Evolutionary conservation across 2,113 vertebrate genomes (phyloP).

Genomic region (Cacatua alba): DNA sequence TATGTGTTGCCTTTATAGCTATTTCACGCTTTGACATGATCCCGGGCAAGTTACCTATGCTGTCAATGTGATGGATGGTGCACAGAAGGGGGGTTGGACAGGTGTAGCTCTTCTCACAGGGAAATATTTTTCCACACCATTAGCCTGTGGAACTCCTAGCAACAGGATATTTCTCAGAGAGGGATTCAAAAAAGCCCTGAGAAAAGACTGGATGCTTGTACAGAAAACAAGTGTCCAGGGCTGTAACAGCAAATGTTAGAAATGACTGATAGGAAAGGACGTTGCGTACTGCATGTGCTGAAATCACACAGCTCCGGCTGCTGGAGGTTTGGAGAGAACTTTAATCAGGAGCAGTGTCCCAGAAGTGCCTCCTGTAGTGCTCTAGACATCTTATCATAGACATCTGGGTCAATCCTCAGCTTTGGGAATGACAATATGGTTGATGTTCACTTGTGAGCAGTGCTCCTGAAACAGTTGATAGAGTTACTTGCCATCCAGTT

Average conservation of each 20-base stretch:
- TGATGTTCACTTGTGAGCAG: background rate
- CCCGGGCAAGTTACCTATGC: slow-evolving; percentile 48
- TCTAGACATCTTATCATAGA: background rate
- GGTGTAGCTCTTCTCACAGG: slow-evolving; percentile 57
- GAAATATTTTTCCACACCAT: slow-evolving; percentile 68
- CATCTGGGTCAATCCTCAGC: background rate
- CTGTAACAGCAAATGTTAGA: background rate
- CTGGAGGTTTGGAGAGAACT: background rate
- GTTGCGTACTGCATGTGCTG: background rate
- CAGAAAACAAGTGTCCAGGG: background rate
- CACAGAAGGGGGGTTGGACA: slow-evolving; percentile 44
- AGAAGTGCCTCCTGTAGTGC: background rate
- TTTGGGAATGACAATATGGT: background rate
- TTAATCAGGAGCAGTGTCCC: background rate
- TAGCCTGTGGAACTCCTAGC: slow-evolving; percentile 60
- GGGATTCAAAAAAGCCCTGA: background rate
- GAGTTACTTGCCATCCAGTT: background rate
- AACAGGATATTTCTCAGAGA: slow-evolving; percentile 40
- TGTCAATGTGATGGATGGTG: slow-evolving; percentile 52
- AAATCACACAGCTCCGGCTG: background rate
- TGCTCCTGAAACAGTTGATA: background rate
- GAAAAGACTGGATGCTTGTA: background rate
- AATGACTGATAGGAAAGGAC: background rate
- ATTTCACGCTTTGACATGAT: slow-evolving; percentile 65
- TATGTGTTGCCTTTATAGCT: slow-evolving; percentile 61